Percentiles rank a stretch among this genome's conserved stretches.
phyloP scores from a whole-genome alignment of 2,113 vertebrate species.

The Mellivora capensis region DNA sequence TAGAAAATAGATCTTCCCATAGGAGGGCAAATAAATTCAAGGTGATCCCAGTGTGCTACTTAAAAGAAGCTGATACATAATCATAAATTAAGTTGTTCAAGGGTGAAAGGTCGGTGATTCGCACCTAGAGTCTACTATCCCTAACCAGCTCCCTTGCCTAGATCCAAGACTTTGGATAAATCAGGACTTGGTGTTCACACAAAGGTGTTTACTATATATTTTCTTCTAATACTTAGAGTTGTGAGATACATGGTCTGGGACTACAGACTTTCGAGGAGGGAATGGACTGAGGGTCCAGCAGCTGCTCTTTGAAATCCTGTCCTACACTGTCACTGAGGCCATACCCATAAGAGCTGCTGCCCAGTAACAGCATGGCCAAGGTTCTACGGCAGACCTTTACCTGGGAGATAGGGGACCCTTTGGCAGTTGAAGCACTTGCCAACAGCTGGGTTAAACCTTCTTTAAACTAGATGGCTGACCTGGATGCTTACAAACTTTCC shows the following conservation, averaged over 20 bases:
- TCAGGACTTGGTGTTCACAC: neutral
- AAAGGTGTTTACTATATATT: neutral
- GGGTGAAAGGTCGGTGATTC: neutral
- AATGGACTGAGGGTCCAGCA: neutral
- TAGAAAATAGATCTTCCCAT: neutral
- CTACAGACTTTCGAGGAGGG: neutral
- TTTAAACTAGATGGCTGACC: neutral
- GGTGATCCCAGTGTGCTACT: neutral
- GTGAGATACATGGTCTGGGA: neutral
- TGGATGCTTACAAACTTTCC: neutral
- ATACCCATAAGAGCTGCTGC: neutral
- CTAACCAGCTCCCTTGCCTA: neutral
- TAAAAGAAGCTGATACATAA: neutral
- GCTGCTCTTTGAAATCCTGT: neutral
- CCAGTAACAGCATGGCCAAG: neutral
- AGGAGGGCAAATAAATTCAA: neutral
- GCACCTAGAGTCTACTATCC: neutral
- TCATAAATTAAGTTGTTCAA: neutral
- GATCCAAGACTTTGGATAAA: neutral
- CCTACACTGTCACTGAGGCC: neutral
- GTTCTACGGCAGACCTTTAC: neutral
- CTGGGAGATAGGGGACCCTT: neutral
- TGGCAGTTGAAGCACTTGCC: neutral
- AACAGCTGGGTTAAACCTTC: neutral
- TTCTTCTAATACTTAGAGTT: neutral